Evolutionary conservation across 2,797 vertebrate genomes (phyloP), one percentile per base, ranked within the genome.

Genomic region (Loris lydekkerianus): DNA sequence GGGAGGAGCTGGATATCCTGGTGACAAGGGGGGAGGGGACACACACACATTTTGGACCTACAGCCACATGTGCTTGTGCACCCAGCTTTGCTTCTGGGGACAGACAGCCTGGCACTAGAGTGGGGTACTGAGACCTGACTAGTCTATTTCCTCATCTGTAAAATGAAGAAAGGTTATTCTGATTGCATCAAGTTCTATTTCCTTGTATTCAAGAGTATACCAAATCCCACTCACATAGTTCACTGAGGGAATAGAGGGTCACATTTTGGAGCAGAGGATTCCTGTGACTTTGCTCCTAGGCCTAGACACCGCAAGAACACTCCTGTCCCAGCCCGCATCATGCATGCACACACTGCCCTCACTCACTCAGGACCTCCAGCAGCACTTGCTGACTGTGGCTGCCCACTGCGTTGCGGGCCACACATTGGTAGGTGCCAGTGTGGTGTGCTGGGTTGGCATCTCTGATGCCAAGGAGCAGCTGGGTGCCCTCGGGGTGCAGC

Each of bases 1-100:
- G 67, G 99, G 99, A 0, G 99, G 99, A 86, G 98, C 98, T 0
- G 99, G 99, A 96, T 99, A 98, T 63, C 98, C 99, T 99, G 98
- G 73, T 34, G 70, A 2, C 25, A 73, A 63, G 46, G 73, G 15
- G 0, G 1, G 31, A 4, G 58, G 0, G 1, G 31, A 4, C 46
- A 27, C 18, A 17, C 23, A 29, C 2, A 27, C 11, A 61, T n/a
- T 58, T 49, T 27, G 18, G 67, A 21, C 40, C 43, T 23, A 0
- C 0, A 25, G 27, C 10, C 0, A 4, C 0, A 0, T 1, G 10
- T 2, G 13, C 31, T 31, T 40, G 11, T 4, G 18, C 8, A 4
- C 40, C 43, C 18, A 3, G 0, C 0, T 34, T 9, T 43, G 37
- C 17, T 40, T 46, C 46, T 17, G 34, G 7, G 8, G n/a, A 65